phyloP scores from a whole-genome alignment of 2,113 vertebrate genomes.

The rabbit (Oryctolagus cuniculus) region DNA sequence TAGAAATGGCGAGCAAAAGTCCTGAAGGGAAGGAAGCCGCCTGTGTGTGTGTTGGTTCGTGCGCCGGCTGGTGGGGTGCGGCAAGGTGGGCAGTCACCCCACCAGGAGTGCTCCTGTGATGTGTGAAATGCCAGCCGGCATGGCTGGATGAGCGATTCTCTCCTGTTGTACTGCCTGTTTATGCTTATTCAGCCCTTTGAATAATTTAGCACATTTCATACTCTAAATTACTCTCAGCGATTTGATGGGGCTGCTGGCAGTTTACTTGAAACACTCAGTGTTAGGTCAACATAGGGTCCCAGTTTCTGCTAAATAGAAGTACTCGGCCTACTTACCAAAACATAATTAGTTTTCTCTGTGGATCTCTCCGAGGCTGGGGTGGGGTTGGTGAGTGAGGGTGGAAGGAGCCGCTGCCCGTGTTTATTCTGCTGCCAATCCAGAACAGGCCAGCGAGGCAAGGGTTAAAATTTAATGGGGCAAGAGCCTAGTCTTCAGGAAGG shows the following conservation, averaged over 20 bases:
- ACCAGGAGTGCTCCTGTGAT: constrained; percentile 94
- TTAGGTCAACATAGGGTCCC: constrained; percentile 91
- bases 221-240: constrained; percentile 94
- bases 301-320: constrained; percentile 90
- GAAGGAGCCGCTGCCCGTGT: background rate
- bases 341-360: constrained; percentile 87
- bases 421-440: background rate
- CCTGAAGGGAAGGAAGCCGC: background rate
- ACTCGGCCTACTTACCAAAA: constrained; percentile 87
- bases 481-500: constrained; percentile 68
- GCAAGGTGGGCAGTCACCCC: constrained; percentile 86
- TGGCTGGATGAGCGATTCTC: constrained; percentile 91
- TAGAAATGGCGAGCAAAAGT: constrained; percentile 58
- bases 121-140: constrained; percentile 94
- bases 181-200: constrained; percentile 98
- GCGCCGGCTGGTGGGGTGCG: constrained; percentile 73
- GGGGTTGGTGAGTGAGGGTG: background rate
- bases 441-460: constrained; percentile 37
- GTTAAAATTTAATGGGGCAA: constrained; percentile 73
- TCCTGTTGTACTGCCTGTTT: constrained; percentile 89
- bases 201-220: constrained; percentile 95
- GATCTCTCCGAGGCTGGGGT: constrained; percentile 65
- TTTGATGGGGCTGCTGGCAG: constrained; percentile 92
- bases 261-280: constrained; percentile 90
- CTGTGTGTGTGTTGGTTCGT: constrained; percentile 64